Conservation (phyloP, 2,113 vertebrate species). For the Platysteira castanea region DNA sequence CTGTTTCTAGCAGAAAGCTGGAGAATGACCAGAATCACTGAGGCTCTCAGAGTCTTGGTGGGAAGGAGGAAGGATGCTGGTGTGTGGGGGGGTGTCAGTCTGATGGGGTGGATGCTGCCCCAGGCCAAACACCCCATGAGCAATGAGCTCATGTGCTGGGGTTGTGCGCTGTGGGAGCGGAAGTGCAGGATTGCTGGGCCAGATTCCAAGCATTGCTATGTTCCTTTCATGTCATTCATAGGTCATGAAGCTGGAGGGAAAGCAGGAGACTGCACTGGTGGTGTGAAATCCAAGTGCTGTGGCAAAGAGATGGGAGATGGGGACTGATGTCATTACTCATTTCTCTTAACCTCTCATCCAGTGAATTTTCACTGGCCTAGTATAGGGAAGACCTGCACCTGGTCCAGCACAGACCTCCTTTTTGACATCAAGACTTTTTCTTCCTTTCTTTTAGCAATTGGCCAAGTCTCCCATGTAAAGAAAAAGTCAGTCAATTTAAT, state of each 20-base stretch:
- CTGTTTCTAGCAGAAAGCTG: background rate
- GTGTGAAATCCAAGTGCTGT: background rate
- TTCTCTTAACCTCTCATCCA: background rate
- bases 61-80: background rate
- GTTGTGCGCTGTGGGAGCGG: background rate
- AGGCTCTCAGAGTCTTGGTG: background rate
- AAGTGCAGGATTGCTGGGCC: background rate
- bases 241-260: background rate
- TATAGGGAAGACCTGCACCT: background rate
- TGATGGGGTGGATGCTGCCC: background rate
- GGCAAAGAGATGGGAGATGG: background rate
- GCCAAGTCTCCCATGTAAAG: background rate
- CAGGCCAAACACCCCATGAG: rapidly evolving
- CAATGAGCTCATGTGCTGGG: rapidly evolving
- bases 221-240: background rate
- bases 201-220: background rate
- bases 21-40: background rate
- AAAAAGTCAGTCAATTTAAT: background rate
- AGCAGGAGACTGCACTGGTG: background rate
- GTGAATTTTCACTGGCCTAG: background rate
- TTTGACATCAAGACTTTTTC: background rate
- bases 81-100: background rate
- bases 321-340: background rate
- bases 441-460: background rate
- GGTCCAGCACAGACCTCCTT: background rate